Conservation (phyloP, 2,888 invertebrate species). For the Caenorhabditis zanzibari region DNA sequence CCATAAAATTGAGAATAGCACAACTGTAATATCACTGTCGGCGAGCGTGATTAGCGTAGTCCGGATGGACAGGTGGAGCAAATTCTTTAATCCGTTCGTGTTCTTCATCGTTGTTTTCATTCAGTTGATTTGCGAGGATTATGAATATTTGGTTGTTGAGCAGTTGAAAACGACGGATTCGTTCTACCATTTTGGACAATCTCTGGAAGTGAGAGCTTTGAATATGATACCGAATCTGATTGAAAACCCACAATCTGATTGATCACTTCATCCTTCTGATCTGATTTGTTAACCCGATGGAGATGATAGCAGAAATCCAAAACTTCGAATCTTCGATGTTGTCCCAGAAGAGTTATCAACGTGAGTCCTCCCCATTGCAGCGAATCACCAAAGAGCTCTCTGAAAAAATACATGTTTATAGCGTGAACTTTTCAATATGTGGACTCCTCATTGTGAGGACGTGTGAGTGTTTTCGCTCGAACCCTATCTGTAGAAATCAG, state of each 20-base stretch:
- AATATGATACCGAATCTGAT: neutral
- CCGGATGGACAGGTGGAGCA: slow-evolving; percentile 92
- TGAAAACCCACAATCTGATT: slow-evolving; percentile 88
- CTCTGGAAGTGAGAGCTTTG: slow-evolving; percentile 87
- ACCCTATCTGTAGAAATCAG: neutral
- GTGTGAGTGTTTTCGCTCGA: neutral
- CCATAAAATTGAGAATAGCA: slow-evolving; percentile 19
- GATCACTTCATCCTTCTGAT: slow-evolving; percentile 95
- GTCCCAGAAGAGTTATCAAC: slow-evolving; percentile 94
- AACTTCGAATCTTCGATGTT: slow-evolving; percentile 88
- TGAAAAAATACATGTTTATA: slow-evolving; percentile 84
- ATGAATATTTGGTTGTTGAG: slow-evolving; percentile 89
- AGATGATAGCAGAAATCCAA: slow-evolving; percentile 99
- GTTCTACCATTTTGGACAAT: slow-evolving; percentile 96
- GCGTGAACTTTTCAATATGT: slow-evolving; percentile 11
- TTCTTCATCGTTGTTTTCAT: slow-evolving; percentile 84
- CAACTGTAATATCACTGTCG: slow-evolving; percentile 41
- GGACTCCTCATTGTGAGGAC: too few species aligned
- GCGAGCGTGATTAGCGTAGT: slow-evolving; percentile 50
- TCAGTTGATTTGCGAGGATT: slow-evolving; percentile 73
- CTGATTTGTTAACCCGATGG: slow-evolving; percentile 94
- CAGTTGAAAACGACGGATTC: slow-evolving; percentile 97
- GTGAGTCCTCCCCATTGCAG: slow-evolving; percentile 99
- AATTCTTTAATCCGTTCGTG: slow-evolving; percentile 96
- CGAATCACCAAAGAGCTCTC: slow-evolving; percentile 98